phyloP scores from a whole-genome alignment of 2,888 invertebrate genomes.

The Aspidiotus rigidus region DNA sequence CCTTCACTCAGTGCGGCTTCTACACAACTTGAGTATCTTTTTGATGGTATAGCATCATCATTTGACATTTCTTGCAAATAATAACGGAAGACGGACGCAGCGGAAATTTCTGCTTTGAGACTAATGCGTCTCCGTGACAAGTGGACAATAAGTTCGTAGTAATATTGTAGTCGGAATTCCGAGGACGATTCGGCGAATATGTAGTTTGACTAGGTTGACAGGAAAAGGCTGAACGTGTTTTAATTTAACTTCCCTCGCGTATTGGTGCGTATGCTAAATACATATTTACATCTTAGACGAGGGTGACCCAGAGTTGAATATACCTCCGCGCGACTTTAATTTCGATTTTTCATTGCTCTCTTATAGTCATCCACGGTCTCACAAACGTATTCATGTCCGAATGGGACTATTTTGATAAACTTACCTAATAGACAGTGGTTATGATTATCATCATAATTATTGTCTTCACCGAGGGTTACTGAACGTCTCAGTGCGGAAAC shows the following conservation, averaged over 20 bases:
- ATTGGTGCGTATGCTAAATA: too few species aligned
- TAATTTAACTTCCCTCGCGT: slow-evolving; percentile 28
- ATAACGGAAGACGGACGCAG: not conserved
- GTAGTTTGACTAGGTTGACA: slow-evolving; percentile 22
- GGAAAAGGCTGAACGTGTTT: slow-evolving; percentile 30
- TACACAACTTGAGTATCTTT: not conserved
- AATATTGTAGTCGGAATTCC: slow-evolving; percentile 31
- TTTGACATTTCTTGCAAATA: slow-evolving; percentile 29
- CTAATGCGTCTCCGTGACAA: slow-evolving; percentile 30
- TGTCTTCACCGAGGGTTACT: not conserved
- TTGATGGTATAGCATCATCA: slow-evolving; percentile 1
- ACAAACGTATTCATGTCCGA: too few species aligned
- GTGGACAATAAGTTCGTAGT: slow-evolving; percentile 26
- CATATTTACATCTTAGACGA: too few species aligned
- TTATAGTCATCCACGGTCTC: too few species aligned
- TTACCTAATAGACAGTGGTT: too few species aligned
- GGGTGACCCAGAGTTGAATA: too few species aligned
- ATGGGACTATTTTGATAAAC: too few species aligned
- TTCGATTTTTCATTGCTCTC: too few species aligned
- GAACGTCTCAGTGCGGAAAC: not conserved
- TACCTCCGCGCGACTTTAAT: too few species aligned
- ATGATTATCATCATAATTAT: not conserved
- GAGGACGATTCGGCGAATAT: slow-evolving; percentile 29
- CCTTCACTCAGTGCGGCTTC: slow-evolving; percentile 1
- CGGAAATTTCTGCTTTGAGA: slow-evolving; percentile 1